Base-by-base conservation (phyloP, 1,140 invertebrate species). In the Branchinecta lindahli region DNA sequence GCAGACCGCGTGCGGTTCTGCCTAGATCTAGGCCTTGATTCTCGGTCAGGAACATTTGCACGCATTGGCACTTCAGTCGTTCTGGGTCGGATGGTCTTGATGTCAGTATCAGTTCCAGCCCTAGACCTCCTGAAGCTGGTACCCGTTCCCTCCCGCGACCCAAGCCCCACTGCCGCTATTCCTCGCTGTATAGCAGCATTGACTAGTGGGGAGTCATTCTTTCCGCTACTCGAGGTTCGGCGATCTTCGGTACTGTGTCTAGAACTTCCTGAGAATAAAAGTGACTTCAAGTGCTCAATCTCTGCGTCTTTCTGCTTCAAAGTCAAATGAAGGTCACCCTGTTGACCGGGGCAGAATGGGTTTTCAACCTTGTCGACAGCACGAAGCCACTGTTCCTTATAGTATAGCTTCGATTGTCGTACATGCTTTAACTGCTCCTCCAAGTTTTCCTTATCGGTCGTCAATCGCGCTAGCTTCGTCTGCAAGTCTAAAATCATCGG, bases 251-350 rank as follows among this genome's bases (percentile, higher is more conserved):
- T 15, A 33, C 33, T 33, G 5, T 33, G 33, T 20, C 18, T 61
- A 15, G 12, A 15, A 61, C 12, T 15, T 15, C 18, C 18, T 61
- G 52, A 61, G 18, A 61, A 61, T 61, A 61, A 20, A 61, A 61
- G 52, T 15, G 52, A 61, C 18, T 61, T 61, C 18, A 61, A 20
- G 52, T 61, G 52, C 52, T 61, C 52, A 61, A 61, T 61, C 18
- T 61, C 52, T 61, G 12, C 18, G 18, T 61, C 52, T 61, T 61
- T 61, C 18, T 61, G 52, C 18, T 61, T 61, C 12, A 61, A 12
- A 12, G 18, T 61, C 18, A 15, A 6, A 15, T 61, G 52, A 20
- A 61, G 52, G 52, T 61, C 52, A 4, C 6, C 6, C 12, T 15
- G 12, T 61, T 61, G 12, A 61, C 52, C 52, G 12, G 52, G 18